These are phyloP conservation scores for Nematopogon swammerdamellus DNA, from an alignment of 2,888 invertebrate species.

Conservation along the genomic window DNA sequence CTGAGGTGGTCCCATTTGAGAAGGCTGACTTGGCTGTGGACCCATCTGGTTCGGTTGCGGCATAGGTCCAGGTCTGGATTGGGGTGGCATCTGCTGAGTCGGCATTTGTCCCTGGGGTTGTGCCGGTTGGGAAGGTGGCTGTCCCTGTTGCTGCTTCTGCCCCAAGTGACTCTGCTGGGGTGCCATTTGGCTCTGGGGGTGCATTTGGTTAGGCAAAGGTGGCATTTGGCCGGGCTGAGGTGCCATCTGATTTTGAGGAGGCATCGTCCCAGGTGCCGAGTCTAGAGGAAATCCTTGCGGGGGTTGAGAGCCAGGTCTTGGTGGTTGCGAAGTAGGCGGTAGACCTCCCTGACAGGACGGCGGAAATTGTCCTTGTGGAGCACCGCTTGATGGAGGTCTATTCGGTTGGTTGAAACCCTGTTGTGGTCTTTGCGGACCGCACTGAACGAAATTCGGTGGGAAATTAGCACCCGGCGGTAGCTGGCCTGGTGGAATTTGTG, in stretches of 20 bases:
- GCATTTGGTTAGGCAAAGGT: too few species aligned
- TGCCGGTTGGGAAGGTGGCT: too few species aligned
- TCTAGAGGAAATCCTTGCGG: slow-evolving; percentile 6
- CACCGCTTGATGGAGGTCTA: slow-evolving; percentile 10
- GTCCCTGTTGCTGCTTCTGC: too few species aligned
- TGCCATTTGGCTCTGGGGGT: too few species aligned
- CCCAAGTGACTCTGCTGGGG: too few species aligned
- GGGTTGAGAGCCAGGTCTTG: slow-evolving; percentile 6
- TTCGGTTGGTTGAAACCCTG: slow-evolving; percentile 20
- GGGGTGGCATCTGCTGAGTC: slow-evolving; percentile 16
- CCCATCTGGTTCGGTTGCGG: slow-evolving; percentile 19
- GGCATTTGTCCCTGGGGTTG: too few species aligned
- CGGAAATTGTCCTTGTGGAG: slow-evolving; percentile 14
- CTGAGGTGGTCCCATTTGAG: slow-evolving; percentile 15
- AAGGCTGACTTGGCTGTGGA: slow-evolving; percentile 12
- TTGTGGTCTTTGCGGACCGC: slow-evolving; percentile 25
- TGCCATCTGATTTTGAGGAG: slow-evolving; percentile 15
- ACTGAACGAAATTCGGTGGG: slow-evolving; percentile 25
- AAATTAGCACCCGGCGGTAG: slow-evolving; percentile 22
- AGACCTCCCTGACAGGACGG: not conserved
- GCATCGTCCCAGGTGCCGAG: not conserved
- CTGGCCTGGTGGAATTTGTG: slow-evolving; percentile 31
- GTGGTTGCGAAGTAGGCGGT: slow-evolving; percentile 2
- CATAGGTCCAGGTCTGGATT: slow-evolving; percentile 19
- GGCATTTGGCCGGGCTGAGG: slow-evolving; percentile 15